Base-by-base conservation (phyloP, 2,888 invertebrate species). In the Diachrysia chrysitis region DNA sequence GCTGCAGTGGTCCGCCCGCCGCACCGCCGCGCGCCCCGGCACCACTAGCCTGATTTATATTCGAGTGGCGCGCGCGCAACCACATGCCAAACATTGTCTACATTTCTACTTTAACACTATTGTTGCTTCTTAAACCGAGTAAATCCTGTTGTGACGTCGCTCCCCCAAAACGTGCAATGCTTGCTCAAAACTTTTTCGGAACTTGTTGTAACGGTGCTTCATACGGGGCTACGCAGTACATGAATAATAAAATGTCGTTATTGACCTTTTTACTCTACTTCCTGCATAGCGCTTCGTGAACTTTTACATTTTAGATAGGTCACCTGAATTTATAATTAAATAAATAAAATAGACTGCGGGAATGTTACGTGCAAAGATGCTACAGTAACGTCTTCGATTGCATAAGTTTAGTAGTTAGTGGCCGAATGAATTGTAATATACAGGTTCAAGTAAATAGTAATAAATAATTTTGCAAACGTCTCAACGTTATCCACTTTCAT, bases 11-110 rank as follows among this genome's bases (percentile, higher is more conserved):
- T 63, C 78, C 80, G 79, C 83, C 78, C 77, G 82, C 81, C 72
- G 71, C 78, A 58, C 51, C 78, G 66, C 82, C 76, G 71, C 75
- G 65, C 69, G 73, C 86, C 82, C 84, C 82, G 73, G 72, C 72
- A 75, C 72, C 86, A 85, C 83, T 81, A 84, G 85, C 88, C 88
- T 90, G 81, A 89, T 92, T 91, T 88, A 87, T 87, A 92, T 92
- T 89, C 90, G 76, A 75, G 83, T 83, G 77, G 86, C 83, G 83
- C 86, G 70, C 84, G 82, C 83, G 79, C 83, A 83, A 73, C 81
- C 79, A 82, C 86, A 85, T 88, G 83, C 86, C 85, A 69, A 79
- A 81, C 89, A 89, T 89, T 87, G 83, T 85, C 77, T 79, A 85
- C 88, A 85, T 87, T 83, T 78, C 79, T 69, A 81, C 75, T 79